Evolutionary conservation across 2,113 vertebrate species (phyloP), one percentile per base, ranked within the genome.

Genomic region (Pholis gunnellus): DNA sequence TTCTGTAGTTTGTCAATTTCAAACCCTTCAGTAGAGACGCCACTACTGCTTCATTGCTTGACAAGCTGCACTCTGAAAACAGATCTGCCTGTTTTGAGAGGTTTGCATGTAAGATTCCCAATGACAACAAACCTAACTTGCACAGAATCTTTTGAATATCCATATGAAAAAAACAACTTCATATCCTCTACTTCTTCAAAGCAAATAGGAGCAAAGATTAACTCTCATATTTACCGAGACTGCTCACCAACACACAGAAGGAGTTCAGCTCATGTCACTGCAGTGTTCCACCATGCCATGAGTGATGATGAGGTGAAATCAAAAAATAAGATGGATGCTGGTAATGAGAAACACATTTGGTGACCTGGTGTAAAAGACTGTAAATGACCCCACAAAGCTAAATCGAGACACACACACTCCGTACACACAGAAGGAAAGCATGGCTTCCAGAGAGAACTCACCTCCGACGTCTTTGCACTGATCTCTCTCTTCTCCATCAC

Each of bases 401-500:
- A 68, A 18, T 4, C 2, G 67, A 65, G 9, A 44, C 40, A 72
- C 34, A 15, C 22, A 83, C 18, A 63, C 5, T 29, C 15, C n/a
- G 9, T 9, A 46, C 36, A 63, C 15, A 4, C 10, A 66, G 14
- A 59, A 22, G 20, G 4, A 40, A 1, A 3, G 9, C 14, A 18
- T 42, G 8, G 42, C 29, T 36, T n/a, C 4, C 22, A 78, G 17
- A 46, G 31, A 36, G 29, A 60, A 88, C 94, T 92, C 92, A 97
- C 96, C 94, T 94, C 95, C 85, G 82, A 68, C 29, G 65, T 69
- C 69, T 71, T 89, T 76, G 89, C 91, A 70, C 69, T 50, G 13
- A 93, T 90, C 78, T 79, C 85, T 68, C 64, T 75, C 67, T 85
- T 89, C 38, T 93, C 95, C 40, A 90, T 92, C 69, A 93, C 93